Base-by-base conservation (phyloP, 2,113 vertebrate species). In the Thunnus maccoyii region DNA sequence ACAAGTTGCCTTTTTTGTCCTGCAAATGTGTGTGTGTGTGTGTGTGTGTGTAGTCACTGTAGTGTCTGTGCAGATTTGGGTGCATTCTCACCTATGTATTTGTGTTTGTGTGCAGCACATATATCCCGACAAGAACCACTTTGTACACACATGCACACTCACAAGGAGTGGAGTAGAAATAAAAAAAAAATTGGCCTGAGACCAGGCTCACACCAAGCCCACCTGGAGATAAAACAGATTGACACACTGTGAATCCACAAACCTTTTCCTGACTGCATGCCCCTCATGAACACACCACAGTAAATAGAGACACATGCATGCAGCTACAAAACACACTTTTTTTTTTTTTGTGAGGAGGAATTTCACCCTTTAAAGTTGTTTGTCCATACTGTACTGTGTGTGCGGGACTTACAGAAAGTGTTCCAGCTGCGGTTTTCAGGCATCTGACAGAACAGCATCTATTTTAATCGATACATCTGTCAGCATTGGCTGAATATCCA, bases 331-430 rank as follows among this genome's bases (percentile, higher is more conserved):
- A 79, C 58, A 3, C 36, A 14, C 67, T 13, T 41, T 46, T 47
- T 15, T 22, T 13, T 41, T 46, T 47, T 15, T 22, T 25, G 3
- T 41, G 36, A 41, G 8, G 36, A 41, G 36, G 8, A 41, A 9
- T 9, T 9, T 36, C 32, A 36, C 7, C 32, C 32, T 7, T 36
- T 7, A 36, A 7, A 36, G 32, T 36, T 41, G 36, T 41, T 41
- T 41, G 36, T 9, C 62, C 22, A 56, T 8, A 22, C 25, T 65
- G 68, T 8, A 22, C 25, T 65, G 68, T 88, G 78, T 70, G 57
- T 90, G 85, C 79, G 36, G 36, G 36, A 2, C 36, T 41, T 9
- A 41, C 8, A 9, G 9, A 41, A 41, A 41, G 36, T 41, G 36
- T 41, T 41, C 36, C 36, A 41, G 36, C 36, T 41, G 36, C 36